Percentiles rank a stretch among this genome's conserved stretches.
Evolutionary conservation across 2,797 vertebrate genomes (phyloP).

Genomic region (Eulemur rubriventer): DNA sequence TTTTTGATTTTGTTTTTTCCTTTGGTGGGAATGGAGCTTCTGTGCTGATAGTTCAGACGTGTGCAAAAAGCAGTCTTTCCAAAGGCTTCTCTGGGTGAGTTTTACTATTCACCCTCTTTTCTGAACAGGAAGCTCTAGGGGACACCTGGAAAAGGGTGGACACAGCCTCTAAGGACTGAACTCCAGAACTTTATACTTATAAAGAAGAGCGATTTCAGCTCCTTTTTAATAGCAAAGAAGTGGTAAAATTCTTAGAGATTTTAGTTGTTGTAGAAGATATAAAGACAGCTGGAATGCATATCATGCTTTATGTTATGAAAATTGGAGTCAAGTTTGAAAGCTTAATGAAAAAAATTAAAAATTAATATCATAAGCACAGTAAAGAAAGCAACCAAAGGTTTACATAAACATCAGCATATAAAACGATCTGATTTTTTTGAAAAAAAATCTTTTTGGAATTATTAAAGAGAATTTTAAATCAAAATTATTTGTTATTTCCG

Average conservation of each 20-base stretch:
- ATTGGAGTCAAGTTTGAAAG: background rate
- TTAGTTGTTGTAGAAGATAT: background rate
- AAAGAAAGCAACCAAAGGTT: background rate
- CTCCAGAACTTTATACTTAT: background rate
- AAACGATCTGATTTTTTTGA: background rate
- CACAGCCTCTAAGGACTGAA: background rate
- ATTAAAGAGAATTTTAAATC: slow-evolving; percentile 9
- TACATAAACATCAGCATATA: background rate
- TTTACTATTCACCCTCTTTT: background rate
- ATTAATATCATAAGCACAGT: background rate
- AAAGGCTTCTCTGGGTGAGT: background rate
- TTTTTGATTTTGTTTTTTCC: background rate
- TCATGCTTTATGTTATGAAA: background rate
- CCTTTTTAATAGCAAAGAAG: background rate
- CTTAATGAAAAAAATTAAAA: background rate
- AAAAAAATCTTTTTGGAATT: background rate
- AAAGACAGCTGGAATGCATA: background rate
- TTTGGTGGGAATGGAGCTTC: background rate
- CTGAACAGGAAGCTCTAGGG: background rate
- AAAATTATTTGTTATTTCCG: slow-evolving; percentile 27
- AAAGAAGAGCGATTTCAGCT: background rate
- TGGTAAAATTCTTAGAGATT: background rate
- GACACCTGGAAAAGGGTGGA: background rate
- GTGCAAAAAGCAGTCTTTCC: background rate
- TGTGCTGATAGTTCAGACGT: background rate